phyloP scores from a whole-genome alignment of 2,888 invertebrate genomes.

The Luperina nickerlii region DNA sequence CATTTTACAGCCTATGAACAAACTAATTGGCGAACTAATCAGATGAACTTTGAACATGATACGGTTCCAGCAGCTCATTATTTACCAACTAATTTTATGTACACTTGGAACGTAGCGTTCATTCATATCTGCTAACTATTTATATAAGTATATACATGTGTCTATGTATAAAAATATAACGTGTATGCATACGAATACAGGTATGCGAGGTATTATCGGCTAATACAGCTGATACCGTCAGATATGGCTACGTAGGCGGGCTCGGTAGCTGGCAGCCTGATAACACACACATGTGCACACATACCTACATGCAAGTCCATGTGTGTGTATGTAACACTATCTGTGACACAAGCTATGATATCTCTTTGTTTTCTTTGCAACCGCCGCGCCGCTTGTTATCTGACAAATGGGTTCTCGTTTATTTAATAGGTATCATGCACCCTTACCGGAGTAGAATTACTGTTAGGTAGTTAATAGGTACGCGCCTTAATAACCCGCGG shows the following conservation, averaged over 20 bases:
- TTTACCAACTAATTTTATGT: slow-evolving; percentile 52
- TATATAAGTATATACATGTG: slow-evolving; percentile 39
- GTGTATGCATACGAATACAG: slow-evolving; percentile 73
- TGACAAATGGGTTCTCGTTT: slow-evolving; percentile 77
- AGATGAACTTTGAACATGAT: slow-evolving; percentile 21
- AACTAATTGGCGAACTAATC: slow-evolving; percentile 23
- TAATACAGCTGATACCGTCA: slow-evolving; percentile 81
- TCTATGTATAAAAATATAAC: slow-evolving; percentile 62
- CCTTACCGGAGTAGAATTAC: slow-evolving; percentile 57
- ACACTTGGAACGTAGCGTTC: slow-evolving; percentile 63
- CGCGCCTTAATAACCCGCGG: slow-evolving; percentile 30
- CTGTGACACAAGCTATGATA: slow-evolving; percentile 76
- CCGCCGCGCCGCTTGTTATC: slow-evolving; percentile 77
- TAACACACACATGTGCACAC: slow-evolving; percentile 67
- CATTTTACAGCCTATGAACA: slow-evolving; percentile 2
- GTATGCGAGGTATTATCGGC: slow-evolving; percentile 81
- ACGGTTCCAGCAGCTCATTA: slow-evolving; percentile 37
- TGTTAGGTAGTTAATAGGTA: slow-evolving; percentile 35
- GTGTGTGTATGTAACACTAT: slow-evolving; percentile 63
- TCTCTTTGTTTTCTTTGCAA: slow-evolving; percentile 85
- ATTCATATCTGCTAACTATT: slow-evolving; percentile 75
- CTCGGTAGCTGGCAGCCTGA: slow-evolving; percentile 73
- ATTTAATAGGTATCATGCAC: slow-evolving; percentile 76
- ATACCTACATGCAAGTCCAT: slow-evolving; percentile 45
- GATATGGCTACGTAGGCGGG: slow-evolving; percentile 81